These are phyloP conservation scores for Pedetes capensis DNA, from an alignment of 2,113 vertebrate species.

Conservation along the genomic window DNA sequence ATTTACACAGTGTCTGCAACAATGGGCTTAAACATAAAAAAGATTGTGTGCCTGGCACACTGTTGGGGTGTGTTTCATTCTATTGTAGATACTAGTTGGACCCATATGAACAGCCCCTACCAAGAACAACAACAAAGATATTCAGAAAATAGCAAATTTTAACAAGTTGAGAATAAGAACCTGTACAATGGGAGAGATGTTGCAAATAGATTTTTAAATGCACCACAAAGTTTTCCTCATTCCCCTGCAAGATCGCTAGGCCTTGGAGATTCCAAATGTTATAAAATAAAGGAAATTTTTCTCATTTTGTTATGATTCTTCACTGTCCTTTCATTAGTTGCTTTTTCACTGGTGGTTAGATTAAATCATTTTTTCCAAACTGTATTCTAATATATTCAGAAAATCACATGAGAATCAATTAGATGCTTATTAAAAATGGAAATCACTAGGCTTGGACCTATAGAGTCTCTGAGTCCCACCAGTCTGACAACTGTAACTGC, in stretches of 20 bases:
- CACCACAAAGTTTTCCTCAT: background rate
- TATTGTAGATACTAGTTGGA: too few relatives aligned
- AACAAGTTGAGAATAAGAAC: slow-evolving; percentile 10
- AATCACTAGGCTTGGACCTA: background rate
- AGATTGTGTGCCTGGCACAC: too few relatives aligned
- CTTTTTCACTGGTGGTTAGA: background rate
- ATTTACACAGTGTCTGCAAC: too few relatives aligned
- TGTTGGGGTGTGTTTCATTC: too few relatives aligned
- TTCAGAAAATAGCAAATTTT: slow-evolving; percentile 21
- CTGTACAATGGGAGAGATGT: background rate
- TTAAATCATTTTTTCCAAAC: slow-evolving; percentile 15
- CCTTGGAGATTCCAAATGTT: background rate
- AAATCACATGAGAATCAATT: background rate
- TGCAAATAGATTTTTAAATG: slow-evolving; percentile 33
- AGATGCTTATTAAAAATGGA: slow-evolving; percentile 21
- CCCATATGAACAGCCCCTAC: too few relatives aligned
- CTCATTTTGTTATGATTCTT: background rate
- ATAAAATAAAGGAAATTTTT: slow-evolving; percentile 31
- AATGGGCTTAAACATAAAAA: too few relatives aligned
- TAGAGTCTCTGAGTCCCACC: background rate
- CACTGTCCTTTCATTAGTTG: background rate
- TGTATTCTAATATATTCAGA: background rate
- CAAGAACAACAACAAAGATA: too few relatives aligned
- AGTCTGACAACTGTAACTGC: background rate
- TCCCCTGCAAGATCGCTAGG: background rate